Percentiles rank a stretch among this genome's conserved stretches.
Evolutionary conservation across 1,140 invertebrate species (phyloP).

Genomic region (Pseudachorutes palmiensis): DNA sequence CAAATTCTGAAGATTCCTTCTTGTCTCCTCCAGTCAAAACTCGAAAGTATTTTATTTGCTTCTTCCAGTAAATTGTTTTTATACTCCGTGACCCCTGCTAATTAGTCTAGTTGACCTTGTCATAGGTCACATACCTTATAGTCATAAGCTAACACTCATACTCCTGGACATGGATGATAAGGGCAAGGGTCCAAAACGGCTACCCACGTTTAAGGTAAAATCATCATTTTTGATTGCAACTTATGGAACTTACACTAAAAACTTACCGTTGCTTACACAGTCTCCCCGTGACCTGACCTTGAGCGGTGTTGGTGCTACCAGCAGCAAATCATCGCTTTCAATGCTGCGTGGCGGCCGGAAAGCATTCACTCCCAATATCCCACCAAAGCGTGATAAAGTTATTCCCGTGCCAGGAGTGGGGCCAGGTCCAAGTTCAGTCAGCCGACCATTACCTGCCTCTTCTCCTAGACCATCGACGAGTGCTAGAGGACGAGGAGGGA

Average conservation of each 20-base stretch:
- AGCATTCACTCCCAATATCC: slow-evolving; percentile 17
- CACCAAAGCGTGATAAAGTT: slow-evolving; percentile 4
- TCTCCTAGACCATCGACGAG: neutral
- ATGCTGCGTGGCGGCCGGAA: neutral
- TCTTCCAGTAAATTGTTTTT: too few species aligned
- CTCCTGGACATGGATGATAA: neutral
- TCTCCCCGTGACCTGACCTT: slow-evolving; percentile 13
- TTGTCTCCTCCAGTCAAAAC: too few species aligned
- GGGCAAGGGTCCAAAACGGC: neutral
- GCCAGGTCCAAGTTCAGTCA: neutral
- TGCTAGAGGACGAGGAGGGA: neutral
- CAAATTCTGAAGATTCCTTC: neutral
- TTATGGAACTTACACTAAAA: neutral
- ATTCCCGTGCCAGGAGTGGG: neutral
- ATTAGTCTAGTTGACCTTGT: neutral
- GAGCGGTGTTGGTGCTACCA: neutral
- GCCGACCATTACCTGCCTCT: neutral
- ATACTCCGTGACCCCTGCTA: too few species aligned
- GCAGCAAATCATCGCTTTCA: neutral
- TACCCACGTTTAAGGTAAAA: neutral
- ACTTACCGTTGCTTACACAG: neutral
- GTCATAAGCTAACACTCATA: too few species aligned
- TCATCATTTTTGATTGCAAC: neutral
- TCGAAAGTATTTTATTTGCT: too few species aligned
- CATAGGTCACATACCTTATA: neutral